Evolutionary conservation across 2,888 invertebrate genomes (phyloP).

Genomic region (Conomelus anceps): DNA sequence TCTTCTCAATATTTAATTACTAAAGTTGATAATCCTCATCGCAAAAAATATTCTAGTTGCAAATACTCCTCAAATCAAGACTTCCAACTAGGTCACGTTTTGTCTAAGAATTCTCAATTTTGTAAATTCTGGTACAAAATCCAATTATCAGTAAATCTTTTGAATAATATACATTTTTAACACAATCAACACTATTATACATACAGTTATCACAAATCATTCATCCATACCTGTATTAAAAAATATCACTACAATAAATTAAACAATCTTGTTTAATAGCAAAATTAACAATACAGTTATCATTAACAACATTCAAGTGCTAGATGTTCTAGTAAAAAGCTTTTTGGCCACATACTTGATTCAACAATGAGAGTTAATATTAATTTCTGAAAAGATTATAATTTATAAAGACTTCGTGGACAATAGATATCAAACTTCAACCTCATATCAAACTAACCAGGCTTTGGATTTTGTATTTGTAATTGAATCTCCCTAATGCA

Average conservation of each 20-base stretch:
- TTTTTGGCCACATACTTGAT: background rate
- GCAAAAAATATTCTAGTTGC: background rate
- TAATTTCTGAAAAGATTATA: background rate
- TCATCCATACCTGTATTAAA: background rate
- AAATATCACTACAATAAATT: background rate
- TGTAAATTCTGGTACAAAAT: background rate
- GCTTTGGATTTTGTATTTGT: too few species aligned
- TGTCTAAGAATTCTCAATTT: background rate
- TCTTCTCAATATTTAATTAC: background rate
- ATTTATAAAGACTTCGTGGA: too few species aligned
- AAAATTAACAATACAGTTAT: background rate
- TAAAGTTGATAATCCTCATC: background rate
- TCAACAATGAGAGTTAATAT: background rate
- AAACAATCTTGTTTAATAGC: background rate
- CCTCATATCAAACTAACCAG: too few species aligned
- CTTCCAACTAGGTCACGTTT: background rate
- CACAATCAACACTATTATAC: background rate
- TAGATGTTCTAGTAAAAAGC: background rate
- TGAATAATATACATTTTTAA: background rate
- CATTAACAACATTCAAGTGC: too few species aligned
- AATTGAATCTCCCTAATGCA: too few species aligned
- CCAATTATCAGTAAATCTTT: background rate
- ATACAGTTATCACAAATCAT: background rate
- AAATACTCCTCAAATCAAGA: background rate
- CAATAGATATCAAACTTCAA: too few species aligned